Evolutionary conservation across 1,140 invertebrate genomes (phyloP), one percentile per base, ranked within the genome.

Genomic region (Subanguina moxae): DNA sequence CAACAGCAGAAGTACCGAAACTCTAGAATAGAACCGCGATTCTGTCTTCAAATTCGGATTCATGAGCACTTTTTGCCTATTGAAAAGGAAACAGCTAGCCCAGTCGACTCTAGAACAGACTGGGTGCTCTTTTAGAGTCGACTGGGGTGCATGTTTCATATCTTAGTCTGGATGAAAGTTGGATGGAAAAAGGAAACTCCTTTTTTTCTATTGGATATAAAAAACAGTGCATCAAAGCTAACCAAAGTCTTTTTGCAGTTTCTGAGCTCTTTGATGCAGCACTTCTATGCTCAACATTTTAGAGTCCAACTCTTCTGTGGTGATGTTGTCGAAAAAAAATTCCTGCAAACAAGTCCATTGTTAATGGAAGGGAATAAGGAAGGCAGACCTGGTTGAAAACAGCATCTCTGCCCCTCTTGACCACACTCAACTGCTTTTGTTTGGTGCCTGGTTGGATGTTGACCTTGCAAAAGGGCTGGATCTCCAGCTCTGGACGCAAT

Each of bases 401-500:
- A n/a, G 74, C 78, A 68, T 82, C 73, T 3, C 80, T 23, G 15
- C 81, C 81, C 42, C 80, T 52, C 63, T 82, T 82, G 13, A 83
- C 76, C 32, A 79, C 74, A 30, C 73, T 70, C 61, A 79, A 74
- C 65, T 80, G 70, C 42, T 82, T 78, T 28, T 72, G 74, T 42
- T 62, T 46, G 38, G 81, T 81, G 21, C 77, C 67, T 11, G 82
- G 80, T 3, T 66, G 67, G 27, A 82, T 64, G 38, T 65, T 71
- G 23, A 82, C 72, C 62, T 82, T 82, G 71, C 76, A 79, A 64
- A 83, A 68, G n/a, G 81, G 72, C 58, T 82, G 77, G 28, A 82
- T 77, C 57, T 82, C 81, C 61, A 82, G 57, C 9, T 82, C 80
- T 13, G 80, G 80, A 52, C 76, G 78, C 46, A 82, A 59, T 67